Base-by-base conservation (phyloP, 2,113 vertebrate species). In the Suricata suricatta region DNA sequence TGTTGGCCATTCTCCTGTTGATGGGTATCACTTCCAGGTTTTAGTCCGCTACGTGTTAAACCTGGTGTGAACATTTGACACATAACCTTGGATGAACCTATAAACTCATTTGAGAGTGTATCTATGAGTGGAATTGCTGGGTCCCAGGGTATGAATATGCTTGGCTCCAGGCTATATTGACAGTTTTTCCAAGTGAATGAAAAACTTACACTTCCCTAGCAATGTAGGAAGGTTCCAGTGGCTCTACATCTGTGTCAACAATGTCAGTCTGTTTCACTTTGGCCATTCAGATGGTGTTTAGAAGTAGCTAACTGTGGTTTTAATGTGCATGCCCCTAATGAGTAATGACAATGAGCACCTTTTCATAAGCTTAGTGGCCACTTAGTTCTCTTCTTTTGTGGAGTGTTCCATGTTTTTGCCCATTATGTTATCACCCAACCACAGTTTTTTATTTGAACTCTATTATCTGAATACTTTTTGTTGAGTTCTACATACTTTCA, bases 401-500 rank as follows among this genome's bases (percentile, higher is more conserved):
- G 94, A 81, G 29, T 77, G 23, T 57, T 87, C 79, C 27, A 80
- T 86, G 31, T 76, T 90, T 97, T 77, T 85, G 17, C 7, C 25
- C 16, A 68, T 92, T 72, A 91, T 94, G 82, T 91, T 90, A 74
- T 74, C 86, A 89, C 35, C 17, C 31, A 88, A 87, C 14, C 80
- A 76, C 17, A 89, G 60, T 14, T 91, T 64, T 82, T 27, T 7
- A 76, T 74, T 94, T 96, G 52, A 94, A 50, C 19, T 94, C 57
- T 82, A 54, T 81, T 95, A 93, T 64, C 69, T 12, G 35, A 88
- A 31, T 83, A 64, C 8, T 52, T 29, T 91, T 41, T 23, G 38
- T 47, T 95, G 92, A 88, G 17, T 77, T 91, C 16, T 88, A 93
- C 50, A 25, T 94, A 64, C 94, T 94, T 94, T 94, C 50, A 63